Percentiles rank a stretch among this genome's conserved stretches.
Evolutionary conservation across 1,140 invertebrate genomes (phyloP).

Genomic region (Heliothis virescens): DNA sequence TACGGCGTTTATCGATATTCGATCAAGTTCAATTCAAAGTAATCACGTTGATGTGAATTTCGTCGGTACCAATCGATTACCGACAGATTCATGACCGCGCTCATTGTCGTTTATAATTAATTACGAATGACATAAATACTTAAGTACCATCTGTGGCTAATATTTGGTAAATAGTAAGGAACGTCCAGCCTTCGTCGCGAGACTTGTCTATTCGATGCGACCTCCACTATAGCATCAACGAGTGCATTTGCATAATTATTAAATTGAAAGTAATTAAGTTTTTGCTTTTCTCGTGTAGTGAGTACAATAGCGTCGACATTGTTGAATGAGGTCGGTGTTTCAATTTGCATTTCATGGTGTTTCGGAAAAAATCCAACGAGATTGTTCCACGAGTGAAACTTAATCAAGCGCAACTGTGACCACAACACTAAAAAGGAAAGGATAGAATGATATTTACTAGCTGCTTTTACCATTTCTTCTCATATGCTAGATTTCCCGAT

Average conservation of each 20-base stretch:
- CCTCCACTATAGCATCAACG: conserved; percentile 39
- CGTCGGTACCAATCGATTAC: conserved; percentile 43
- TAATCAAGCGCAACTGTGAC: conserved; percentile 16
- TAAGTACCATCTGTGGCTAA: conserved; percentile 14
- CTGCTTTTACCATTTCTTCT: conserved; percentile 1
- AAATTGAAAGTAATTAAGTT: conserved; percentile 44
- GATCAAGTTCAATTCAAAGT: conserved; percentile 43
- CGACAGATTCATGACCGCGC: conserved; percentile 14
- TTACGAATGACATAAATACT: conserved; percentile 40
- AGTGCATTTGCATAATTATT: conserved; percentile 45
- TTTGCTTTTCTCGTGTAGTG: conserved; percentile 34
- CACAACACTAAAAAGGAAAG: conserved; percentile 1
- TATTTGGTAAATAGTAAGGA: not conserved
- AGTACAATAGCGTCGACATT: conserved; percentile 14
- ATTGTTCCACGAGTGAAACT: conserved; percentile 32
- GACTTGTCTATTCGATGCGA: conserved; percentile 15
- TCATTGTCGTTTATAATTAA: conserved; percentile 43
- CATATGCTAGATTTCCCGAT: not conserved
- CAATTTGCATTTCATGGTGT: conserved; percentile 23
- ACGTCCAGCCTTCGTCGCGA: conserved; percentile 17
- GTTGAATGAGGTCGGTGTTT: conserved; percentile 40
- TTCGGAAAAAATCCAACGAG: conserved; percentile 18
- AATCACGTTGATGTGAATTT: conserved; percentile 51
- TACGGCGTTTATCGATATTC: conserved; percentile 38
- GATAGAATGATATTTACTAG: not conserved